Base-by-base conservation (phyloP, 2,888 invertebrate species). In the Cephus spinipes region DNA sequence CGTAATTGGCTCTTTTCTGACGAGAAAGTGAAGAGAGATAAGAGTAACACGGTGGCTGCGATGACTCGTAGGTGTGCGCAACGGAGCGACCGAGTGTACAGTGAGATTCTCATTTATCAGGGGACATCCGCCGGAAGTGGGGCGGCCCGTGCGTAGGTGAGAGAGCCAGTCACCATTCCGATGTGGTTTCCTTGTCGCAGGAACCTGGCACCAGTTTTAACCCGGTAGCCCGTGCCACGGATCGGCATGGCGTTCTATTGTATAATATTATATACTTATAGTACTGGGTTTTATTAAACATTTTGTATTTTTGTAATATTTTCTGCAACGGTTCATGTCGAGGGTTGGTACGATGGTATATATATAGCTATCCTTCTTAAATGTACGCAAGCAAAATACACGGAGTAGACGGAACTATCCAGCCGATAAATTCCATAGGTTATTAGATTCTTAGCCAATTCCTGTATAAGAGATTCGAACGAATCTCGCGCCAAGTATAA, bases 121-220 rank as follows among this genome's bases (percentile, higher is more conserved):
- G 86, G 89, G 84, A 88, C 90, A 90, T 91, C 91, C 91, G 91
- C 82, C 91, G 91, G 91, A 90, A 90, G 90, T 90, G 89, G 89
- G 89, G 90, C 88, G 88, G 88, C 87, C 87, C 87, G 87, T 86
- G 88, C 90, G 90, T 90, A 90, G 89, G 89, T 90, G 77, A 73
- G 31, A 15, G 75, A 74, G 75, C 34, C 73, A 12, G 75, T 78
- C 76, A 76, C 74, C 75, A 76, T 78, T 77, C 55, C 71, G 73
- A 74, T 75, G 55, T 34, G 74, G 71, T 33, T 71, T 71, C 71
- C 71, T 71, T 71, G 33, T 71, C 71, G 3, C 31, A 71, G 32
- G 31, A 71, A 71, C 71, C 71, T 71, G 71, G 31, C n/a, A 31
- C 71, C 31, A 33, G 71, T 33, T 33, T 55, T 55, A 55, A 55